Conservation (phyloP, 2,888 invertebrate genomes). For the Rhorus exstirpatorius region DNA sequence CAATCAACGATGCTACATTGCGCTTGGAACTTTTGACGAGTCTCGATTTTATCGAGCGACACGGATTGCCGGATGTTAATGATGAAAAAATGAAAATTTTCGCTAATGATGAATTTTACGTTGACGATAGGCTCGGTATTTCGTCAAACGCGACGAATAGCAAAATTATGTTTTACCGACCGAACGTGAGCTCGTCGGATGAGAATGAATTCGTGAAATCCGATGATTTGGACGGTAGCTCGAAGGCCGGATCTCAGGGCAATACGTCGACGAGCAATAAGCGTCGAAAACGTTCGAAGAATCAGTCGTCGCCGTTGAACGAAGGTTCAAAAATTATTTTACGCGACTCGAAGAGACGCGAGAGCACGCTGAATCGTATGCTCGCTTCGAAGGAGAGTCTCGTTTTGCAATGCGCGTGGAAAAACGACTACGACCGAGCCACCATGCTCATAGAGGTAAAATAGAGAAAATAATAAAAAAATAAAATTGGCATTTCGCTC, state of each 20-base stretch:
- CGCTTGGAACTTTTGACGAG: constrained; percentile 90
- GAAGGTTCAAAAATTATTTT: constrained; percentile 23
- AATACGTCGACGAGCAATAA: constrained; percentile 86
- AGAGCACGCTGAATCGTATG: constrained; percentile 90
- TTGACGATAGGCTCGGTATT: constrained; percentile 52
- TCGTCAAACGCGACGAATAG: constrained; percentile 70
- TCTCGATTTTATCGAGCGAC: constrained; percentile 86
- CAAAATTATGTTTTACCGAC: constrained; percentile 77
- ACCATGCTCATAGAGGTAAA: constrained; percentile 93
- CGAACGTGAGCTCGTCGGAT: constrained; percentile 75
- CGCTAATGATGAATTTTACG: neutral
- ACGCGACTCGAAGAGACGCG: constrained; percentile 74
- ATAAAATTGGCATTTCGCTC: neutral
- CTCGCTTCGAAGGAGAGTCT: constrained; percentile 92
- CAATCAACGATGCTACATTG: constrained; percentile 91
- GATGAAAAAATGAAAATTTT: neutral
- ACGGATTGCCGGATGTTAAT: constrained; percentile 85
- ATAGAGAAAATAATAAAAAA: constrained; percentile 34
- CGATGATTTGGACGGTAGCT: constrained; percentile 77
- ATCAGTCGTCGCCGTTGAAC: constrained; percentile 33
- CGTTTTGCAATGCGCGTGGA: constrained; percentile 92
- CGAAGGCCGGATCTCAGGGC: constrained; percentile 83
- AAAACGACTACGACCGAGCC: constrained; percentile 91
- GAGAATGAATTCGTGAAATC: constrained; percentile 74
- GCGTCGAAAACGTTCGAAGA: constrained; percentile 84